Evolutionary conservation across 1,140 invertebrate species (phyloP), one percentile per base, ranked within the genome.

Genomic region (Cepaea nemoralis): DNA sequence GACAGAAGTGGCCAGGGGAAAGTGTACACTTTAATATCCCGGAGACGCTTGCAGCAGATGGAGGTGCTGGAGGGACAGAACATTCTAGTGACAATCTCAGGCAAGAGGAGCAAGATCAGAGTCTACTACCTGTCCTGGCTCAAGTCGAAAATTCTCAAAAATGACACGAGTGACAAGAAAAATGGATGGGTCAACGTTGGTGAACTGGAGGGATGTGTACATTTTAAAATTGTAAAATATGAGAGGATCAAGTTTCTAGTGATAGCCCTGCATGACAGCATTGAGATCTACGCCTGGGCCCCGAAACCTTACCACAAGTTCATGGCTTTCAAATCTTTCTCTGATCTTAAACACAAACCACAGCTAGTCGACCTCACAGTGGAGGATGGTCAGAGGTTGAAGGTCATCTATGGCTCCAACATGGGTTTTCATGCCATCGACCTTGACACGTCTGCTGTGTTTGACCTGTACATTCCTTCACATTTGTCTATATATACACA

Each of bases 301-400:
- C 98, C 98, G 37, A 99, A 99, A 94, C 98, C 98, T 77, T 99
- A 99, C 94, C 98, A 99, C 93, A 99, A 99, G 93, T 99, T 99
- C 91, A 99, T 99, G 98, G 98, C 98, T 87, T 99, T 99, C 92
- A 99, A 99, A 92, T 95, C 95, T 84, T 96, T 96, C 92, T 93
- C 93, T 82, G 95, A 96, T 87, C 91, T 96, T 83, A 92, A 92
- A 83, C 90, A 96, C 91, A 93, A 96, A 90, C 98, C 98, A 80
- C 93, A 98, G 80, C 93, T 99, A 90, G 98, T 99, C 76, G 98
- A 99, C 93, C 94, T 99, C 85, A 99, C 98, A 70, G 97, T 99
- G 85, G 98, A 99, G 93, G 98, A 99, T 93, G 97, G 97, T 87
- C 90, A 91, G 81, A 91, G 89, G 87, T 94, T 99, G 88, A 99